These are phyloP conservation scores for Zosterops hypoxanthus DNA, from an alignment of 2,113 vertebrate species.

Conservation along the genomic window DNA sequence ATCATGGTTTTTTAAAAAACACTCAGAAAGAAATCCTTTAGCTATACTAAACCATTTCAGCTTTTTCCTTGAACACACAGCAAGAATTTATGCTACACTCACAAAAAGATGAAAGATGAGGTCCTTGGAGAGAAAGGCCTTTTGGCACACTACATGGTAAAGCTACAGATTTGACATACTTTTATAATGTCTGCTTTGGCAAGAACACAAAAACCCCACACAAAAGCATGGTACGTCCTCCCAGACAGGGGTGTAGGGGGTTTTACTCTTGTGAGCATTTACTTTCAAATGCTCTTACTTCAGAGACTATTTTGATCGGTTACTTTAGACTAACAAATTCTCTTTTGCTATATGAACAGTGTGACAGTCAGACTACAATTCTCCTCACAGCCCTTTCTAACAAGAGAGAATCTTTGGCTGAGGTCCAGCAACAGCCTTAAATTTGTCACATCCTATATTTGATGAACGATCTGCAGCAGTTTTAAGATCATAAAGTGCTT, in stretches of 20 bases:
- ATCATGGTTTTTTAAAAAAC: neutral
- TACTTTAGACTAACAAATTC: slow-evolving; percentile 70
- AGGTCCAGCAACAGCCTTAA: slow-evolving; percentile 30
- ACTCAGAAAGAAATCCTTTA: slow-evolving; percentile 59
- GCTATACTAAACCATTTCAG: slow-evolving; percentile 71
- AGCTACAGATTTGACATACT: slow-evolving; percentile 73
- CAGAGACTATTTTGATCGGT: slow-evolving; percentile 60
- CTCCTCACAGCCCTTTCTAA: slow-evolving; percentile 18
- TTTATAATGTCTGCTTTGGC: slow-evolving; percentile 71
- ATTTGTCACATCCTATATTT: slow-evolving; percentile 12
- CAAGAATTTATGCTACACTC: slow-evolving; percentile 76
- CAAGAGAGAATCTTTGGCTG: slow-evolving; percentile 20
- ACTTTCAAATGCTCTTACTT: slow-evolving; percentile 60
- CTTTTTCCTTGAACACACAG: slow-evolving; percentile 76
- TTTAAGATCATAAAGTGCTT: slow-evolving; percentile 37
- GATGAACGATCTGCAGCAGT: neutral
- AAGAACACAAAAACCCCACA: slow-evolving; percentile 51
- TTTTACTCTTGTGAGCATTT: slow-evolving; percentile 39
- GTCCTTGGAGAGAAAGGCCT: slow-evolving; percentile 77
- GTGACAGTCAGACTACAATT: slow-evolving; percentile 16
- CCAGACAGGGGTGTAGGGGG: neutral
- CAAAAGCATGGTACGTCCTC: slow-evolving; percentile 61
- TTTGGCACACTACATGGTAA: slow-evolving; percentile 72
- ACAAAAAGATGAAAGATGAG: slow-evolving; percentile 78
- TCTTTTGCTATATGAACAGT: slow-evolving; percentile 36